Evolutionary conservation across 2,797 vertebrate genomes (phyloP).

Genomic region (Selene dorsalis): DNA sequence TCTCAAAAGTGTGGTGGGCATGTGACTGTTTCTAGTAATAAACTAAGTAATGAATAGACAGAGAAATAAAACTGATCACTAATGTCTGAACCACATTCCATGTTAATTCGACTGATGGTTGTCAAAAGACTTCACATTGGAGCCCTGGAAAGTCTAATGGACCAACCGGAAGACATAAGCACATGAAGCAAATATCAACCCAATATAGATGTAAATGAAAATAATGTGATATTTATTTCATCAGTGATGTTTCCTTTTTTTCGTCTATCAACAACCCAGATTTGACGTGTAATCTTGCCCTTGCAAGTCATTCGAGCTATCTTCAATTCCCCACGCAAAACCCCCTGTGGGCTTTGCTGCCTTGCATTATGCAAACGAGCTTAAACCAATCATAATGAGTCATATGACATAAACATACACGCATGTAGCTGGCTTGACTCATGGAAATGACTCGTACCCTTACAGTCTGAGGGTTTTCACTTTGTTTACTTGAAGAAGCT

Average conservation of each 20-base stretch:
- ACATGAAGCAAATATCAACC: neutral
- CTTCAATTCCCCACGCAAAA: neutral
- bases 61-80: neutral
- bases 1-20: neutral
- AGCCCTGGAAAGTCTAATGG: neutral
- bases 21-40: neutral
- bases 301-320: conserved; percentile 4
- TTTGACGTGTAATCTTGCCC: conserved; percentile 6
- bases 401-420: conserved; percentile 42
- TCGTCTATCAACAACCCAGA: neutral
- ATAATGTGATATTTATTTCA: conserved; percentile 4
- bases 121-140: neutral
- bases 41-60: neutral
- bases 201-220: neutral
- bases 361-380: conserved; percentile 55
- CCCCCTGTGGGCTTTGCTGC: conserved; percentile 34
- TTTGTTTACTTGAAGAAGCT: conserved; percentile 57
- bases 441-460: conserved; percentile 36
- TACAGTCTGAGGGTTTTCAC: conserved; percentile 29
- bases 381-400: conserved; percentile 53
- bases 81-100: neutral
- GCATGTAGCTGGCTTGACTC: conserved; percentile 13
- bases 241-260: neutral
- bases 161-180: neutral
- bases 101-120: neutral